Evolutionary conservation across 2,797 vertebrate genomes (phyloP), one percentile per base, ranked within the genome.

Genomic region (Siniperca undulata): DNA sequence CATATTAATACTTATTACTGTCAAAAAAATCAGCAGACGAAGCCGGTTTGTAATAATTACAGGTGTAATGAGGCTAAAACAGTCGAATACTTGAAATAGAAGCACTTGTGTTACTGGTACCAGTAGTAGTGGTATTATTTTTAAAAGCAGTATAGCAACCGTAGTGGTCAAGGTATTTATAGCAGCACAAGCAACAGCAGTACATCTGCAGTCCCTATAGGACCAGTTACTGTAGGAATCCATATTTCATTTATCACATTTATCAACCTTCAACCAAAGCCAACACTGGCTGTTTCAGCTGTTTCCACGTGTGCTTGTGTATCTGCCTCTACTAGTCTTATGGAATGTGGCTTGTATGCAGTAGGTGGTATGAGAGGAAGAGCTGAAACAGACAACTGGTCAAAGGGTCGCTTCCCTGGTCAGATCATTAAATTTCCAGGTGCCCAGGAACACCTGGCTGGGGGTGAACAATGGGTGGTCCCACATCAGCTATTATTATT

Each of bases 341-440:
- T 58, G 48, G 78, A 87, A 79, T 72, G 59, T 59, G 79, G 36
- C 22, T 62, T 24, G 9, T 65, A 61, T 61, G 64, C 62, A 80
- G 80, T 11, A 19, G 48, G 53, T 62, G 13, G 44, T 55, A 38
- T 17, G 7, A 74, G 70, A 74, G 71, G 36, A 9, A 46, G 44
- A 71, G 74, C 59, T 80, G 80, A 80, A 81, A 85, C 66, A 77
- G 62, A 86, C 60, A 82, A 75, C 58, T 72, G 82, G 89, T 88
- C 58, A 83, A 81, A 76, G 83, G 90, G 86, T 91, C 22, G 3
- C 61, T 74, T 93, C 90, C 87, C 92, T 72, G 81, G 89, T 90
- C 86, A 93, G 85, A 86, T 93, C 93, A 94, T 93, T 94, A 94
- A 87, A 86, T 88, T 89, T 92, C 72, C 83, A 85, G 89, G 90